A percentile compares a stretch with the other conserved stretches of the same genome.
These are phyloP conservation scores for Nycteola revayana DNA, from an alignment of 2,888 invertebrate species.

Conservation along the genomic window DNA sequence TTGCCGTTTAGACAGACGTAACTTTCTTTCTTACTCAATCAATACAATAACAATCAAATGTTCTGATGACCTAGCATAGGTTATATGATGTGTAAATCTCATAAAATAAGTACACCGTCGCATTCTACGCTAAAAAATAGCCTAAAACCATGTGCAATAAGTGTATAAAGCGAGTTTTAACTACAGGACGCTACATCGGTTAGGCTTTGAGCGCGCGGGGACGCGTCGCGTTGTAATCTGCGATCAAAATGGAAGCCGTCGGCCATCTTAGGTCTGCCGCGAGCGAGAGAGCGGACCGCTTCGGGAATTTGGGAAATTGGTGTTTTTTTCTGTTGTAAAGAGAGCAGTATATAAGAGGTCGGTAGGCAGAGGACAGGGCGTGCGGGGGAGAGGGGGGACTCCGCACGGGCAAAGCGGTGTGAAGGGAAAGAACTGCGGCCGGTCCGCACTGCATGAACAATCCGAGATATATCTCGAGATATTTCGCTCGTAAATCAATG, in stretches of 20 bases:
- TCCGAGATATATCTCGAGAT: constrained; percentile 51
- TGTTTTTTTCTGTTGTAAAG: constrained; percentile 80
- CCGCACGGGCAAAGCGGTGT: constrained; percentile 78
- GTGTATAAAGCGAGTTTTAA: constrained; percentile 59
- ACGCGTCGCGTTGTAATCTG: constrained; percentile 72
- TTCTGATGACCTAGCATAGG: constrained; percentile 17
- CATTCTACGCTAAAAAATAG: constrained; percentile 72
- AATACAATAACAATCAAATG: constrained; percentile 57
- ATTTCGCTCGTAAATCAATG: constrained; percentile 39
- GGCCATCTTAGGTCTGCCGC: constrained; percentile 78
- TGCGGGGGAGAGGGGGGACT: constrained; percentile 58
- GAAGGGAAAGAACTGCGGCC: constrained; percentile 75
- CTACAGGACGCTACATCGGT: constrained; percentile 58
- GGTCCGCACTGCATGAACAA: constrained; percentile 33
- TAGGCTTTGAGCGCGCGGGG: constrained; percentile 73
- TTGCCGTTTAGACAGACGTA: constrained; percentile 51
- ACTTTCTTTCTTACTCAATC: constrained; percentile 62
- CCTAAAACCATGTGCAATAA: constrained; percentile 77
- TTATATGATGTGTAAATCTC: constrained; percentile 13
- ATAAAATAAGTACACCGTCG: constrained; percentile 56
- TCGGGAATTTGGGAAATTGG: constrained; percentile 81
- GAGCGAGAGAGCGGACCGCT: constrained; percentile 76
- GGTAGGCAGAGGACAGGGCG: constrained; percentile 71
- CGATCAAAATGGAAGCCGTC: constrained; percentile 80
- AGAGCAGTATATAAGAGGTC: constrained; percentile 81